phyloP scores from a whole-genome alignment of 2,888 invertebrate genomes.

The Megalurothrips usitatus region DNA sequence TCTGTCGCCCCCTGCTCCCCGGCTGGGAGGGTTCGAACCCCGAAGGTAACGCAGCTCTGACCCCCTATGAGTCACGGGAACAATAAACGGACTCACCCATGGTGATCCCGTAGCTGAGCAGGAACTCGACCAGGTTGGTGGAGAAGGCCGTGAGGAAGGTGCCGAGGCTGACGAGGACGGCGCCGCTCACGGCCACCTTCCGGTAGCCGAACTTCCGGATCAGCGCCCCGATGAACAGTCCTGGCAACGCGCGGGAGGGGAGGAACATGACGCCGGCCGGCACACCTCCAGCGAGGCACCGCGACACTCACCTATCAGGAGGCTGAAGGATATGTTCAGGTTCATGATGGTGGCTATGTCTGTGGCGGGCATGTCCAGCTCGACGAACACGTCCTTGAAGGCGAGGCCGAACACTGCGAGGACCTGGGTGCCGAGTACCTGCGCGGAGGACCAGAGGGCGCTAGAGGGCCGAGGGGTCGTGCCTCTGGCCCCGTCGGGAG shows the following conservation, averaged over 20 bases:
- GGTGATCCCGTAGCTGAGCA: slow-evolving; percentile 63
- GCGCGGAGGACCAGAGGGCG: slow-evolving; percentile 39
- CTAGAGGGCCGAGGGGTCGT: background rate
- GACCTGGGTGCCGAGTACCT: slow-evolving; percentile 63
- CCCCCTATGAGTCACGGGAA: too few species aligned
- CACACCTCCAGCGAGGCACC: background rate
- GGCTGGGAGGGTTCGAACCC: too few species aligned
- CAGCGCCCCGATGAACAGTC: slow-evolving; percentile 61
- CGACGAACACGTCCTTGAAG: slow-evolving; percentile 58
- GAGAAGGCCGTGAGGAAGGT: slow-evolving; percentile 57
- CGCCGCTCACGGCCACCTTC: slow-evolving; percentile 58
- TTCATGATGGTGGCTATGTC: slow-evolving; percentile 61
- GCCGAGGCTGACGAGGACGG: slow-evolving; percentile 53
- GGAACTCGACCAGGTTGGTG: slow-evolving; percentile 54
- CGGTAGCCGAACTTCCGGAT: slow-evolving; percentile 59
- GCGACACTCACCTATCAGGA: slow-evolving; percentile 43
- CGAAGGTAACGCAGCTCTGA: too few species aligned
- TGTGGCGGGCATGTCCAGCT: slow-evolving; percentile 55
- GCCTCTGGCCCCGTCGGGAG: background rate
- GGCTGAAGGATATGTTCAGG: slow-evolving; percentile 62
- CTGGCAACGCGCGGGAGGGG: slow-evolving; percentile 41
- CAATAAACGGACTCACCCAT: slow-evolving; percentile 61
- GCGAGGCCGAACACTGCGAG: slow-evolving; percentile 62
- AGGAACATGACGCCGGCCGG: background rate
- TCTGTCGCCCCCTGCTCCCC: too few species aligned